These are phyloP conservation scores for Pandemis cinnamomeana DNA, from an alignment of 2,888 invertebrate genomes.

Conservation along the genomic window DNA sequence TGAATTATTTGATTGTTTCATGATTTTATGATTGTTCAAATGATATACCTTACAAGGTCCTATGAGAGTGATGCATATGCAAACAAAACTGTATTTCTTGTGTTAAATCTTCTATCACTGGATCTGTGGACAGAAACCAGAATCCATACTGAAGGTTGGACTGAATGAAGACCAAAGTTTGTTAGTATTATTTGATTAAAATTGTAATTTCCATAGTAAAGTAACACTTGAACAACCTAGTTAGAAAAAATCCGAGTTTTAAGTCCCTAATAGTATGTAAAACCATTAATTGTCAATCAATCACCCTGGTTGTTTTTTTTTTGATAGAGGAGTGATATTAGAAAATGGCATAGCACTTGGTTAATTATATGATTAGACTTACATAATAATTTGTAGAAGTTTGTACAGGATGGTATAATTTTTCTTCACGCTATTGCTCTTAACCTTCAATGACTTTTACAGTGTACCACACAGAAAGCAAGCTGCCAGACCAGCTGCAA, in stretches of 20 bases:
- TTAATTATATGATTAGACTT: neutral
- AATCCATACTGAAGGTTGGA: neutral
- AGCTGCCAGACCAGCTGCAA: no score
- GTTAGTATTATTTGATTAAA: neutral
- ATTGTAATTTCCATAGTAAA: neutral
- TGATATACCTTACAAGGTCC: slow-evolving; percentile 54
- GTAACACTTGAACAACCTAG: slow-evolving; percentile 5
- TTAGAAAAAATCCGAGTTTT: no score
- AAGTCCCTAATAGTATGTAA: no score
- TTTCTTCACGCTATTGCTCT: no score
- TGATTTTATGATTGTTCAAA: slow-evolving; percentile 47
- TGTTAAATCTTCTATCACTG: slow-evolving; percentile 56
- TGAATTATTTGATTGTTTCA: neutral
- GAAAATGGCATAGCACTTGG: neutral
- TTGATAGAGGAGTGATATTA: no score
- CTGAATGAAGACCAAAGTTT: no score
- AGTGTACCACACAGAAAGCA: no score
- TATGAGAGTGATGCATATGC: slow-evolving; percentile 49
- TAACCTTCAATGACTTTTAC: no score
- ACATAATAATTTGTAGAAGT: no score
- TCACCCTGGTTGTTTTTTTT: no score
- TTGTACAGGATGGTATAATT: no score
- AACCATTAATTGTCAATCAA: no score
- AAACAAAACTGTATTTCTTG: slow-evolving; percentile 55
- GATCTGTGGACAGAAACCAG: slow-evolving; percentile 60